Base-by-base conservation (phyloP, 2,797 vertebrate genomes). In the Anabas testudineus region DNA sequence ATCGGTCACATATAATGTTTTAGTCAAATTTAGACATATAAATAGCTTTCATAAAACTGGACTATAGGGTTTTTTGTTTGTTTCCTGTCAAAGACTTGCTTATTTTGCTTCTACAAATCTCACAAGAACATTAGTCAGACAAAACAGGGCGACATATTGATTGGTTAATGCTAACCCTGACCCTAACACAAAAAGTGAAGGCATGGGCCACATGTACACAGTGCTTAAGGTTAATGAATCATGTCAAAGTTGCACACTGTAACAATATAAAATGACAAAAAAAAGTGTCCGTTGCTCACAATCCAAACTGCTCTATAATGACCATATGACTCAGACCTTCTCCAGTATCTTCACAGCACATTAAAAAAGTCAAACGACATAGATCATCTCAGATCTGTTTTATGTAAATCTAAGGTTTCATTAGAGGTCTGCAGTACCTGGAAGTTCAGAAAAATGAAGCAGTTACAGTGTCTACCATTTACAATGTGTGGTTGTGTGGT, bases 321-420 rank as follows among this genome's bases (percentile, higher is more conserved):
- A 71, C 26, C 57, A 62, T 24, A 53, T 67, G 76, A 68, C 51
- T 64, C 67, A 73, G 55, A 58, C 32, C 30, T 69, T 79, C 67
- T 78, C 60, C 61, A 43, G 60, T 76, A 76, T 71, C 68, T 74
- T 77, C 64, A 75, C 57, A 76, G 67, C 66, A 73, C 79, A 76
- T 75, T 84, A 55, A 72, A 82, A 70, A 56, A 82, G 61, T 57
- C 41, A 63, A 75, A 74, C 49, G 39, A 72, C 61, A 71, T 55
- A 71, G 67, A 69, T 81, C 74, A 76, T 41, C 63, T 21, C 6
- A 61, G 64, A 51, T 79, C 65, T 74, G 67, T 63, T 79, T 73
- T 53, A 76, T 82, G 68, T 72, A 61, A 81, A 79, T 79, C 74
- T 83, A 72, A 60, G 28, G 62, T 87, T 86, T 85, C 82, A 74